phyloP scores from a whole-genome alignment of 2,113 vertebrate species.

The Apeltes quadracus region DNA sequence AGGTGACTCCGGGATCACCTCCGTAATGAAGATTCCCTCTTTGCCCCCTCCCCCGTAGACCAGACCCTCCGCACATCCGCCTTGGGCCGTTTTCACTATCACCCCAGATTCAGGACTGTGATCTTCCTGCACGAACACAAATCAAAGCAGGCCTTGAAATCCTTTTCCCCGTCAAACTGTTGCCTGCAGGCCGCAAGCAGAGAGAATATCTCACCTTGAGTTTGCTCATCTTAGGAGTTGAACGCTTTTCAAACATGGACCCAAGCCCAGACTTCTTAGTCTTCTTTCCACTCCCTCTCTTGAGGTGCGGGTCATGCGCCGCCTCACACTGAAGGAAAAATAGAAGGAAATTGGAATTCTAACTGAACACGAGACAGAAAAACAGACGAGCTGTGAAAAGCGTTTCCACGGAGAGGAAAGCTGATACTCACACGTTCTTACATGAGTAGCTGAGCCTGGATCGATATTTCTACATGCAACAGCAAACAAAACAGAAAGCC shows the following conservation, averaged over 20 bases:
- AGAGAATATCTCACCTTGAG: conserved; percentile 81
- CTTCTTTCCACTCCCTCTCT: conserved; percentile 77
- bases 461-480: background rate
- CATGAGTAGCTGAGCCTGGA: background rate
- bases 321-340: conserved; percentile 62
- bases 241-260: conserved; percentile 80
- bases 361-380: background rate
- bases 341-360: background rate
- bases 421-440: background rate
- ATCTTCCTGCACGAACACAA: conserved; percentile 63
- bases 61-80: conserved; percentile 88
- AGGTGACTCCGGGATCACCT: conserved; percentile 89
- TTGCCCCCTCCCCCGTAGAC: conserved; percentile 88
- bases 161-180: background rate
- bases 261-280: conserved; percentile 76
- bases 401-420: background rate
- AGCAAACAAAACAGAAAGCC: conserved; percentile 9
- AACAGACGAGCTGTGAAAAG: background rate
- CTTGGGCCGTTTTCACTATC: conserved; percentile 86
- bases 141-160: conserved; percentile 13
- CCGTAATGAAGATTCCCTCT: conserved; percentile 90
- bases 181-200: background rate
- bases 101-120: conserved; percentile 78
- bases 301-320: conserved; percentile 69
- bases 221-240: conserved; percentile 83